Conservation (phyloP, 2,888 invertebrate genomes). For the Galerucella pusilla region DNA sequence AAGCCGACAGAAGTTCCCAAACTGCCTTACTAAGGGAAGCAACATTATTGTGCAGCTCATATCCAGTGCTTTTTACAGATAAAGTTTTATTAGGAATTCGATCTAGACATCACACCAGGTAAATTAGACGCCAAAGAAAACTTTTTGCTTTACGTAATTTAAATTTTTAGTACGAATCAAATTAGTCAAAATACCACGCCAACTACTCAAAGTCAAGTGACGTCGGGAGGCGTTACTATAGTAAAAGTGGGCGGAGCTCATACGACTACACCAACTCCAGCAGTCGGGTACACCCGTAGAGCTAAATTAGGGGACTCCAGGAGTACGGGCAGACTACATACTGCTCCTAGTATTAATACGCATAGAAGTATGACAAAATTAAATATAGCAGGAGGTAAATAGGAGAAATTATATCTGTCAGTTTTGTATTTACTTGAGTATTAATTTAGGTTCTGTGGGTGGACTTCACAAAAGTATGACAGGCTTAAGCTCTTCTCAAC, state of each 20-base stretch:
- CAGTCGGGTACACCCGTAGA: constrained; percentile 69
- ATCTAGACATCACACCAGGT: constrained; percentile 70
- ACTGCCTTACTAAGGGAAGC: constrained; percentile 83
- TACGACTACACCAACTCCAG: constrained; percentile 50
- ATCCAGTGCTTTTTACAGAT: constrained; percentile 84
- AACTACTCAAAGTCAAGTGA: constrained; percentile 68
- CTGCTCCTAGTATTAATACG: constrained; percentile 76
- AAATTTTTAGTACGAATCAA: constrained; percentile 58
- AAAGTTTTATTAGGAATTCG: constrained; percentile 80
- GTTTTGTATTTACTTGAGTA: background rate
- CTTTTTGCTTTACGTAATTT: no score
- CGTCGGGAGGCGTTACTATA: constrained; percentile 81
- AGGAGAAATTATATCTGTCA: background rate
- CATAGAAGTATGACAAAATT: constrained; percentile 84
- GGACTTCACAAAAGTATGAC: constrained; percentile 88
- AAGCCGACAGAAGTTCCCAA: constrained; percentile 79
- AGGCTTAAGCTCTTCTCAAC: constrained; percentile 79
- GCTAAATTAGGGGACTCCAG: constrained; percentile 80
- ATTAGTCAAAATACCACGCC: constrained; percentile 45
- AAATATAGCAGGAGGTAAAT: constrained; percentile 75
- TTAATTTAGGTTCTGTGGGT: constrained; percentile 70
- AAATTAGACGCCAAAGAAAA: constrained; percentile 21
- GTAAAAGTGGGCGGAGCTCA: constrained; percentile 75
- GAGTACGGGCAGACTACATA: constrained; percentile 79
- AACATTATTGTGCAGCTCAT: constrained; percentile 81